Evolutionary conservation across 2,888 invertebrate genomes (phyloP).

Genomic region (Megaustenia siamemsis): DNA sequence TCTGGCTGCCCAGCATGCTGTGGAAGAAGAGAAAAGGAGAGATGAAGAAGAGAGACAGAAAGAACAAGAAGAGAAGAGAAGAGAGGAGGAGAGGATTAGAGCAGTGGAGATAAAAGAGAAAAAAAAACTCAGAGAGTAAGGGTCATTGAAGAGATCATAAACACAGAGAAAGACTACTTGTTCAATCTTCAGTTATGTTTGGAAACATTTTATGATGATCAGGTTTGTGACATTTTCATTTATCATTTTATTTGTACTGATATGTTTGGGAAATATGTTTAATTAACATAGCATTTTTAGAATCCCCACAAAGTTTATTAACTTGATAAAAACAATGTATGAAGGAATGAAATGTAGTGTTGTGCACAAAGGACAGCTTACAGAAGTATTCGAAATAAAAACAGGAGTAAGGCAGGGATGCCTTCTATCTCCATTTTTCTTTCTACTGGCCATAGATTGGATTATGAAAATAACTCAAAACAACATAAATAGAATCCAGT

Average conservation of each 20-base stretch:
- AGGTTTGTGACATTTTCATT: slow-evolving; percentile 23
- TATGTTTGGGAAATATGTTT: neutral
- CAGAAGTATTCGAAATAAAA: no score
- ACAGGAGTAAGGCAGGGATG: no score
- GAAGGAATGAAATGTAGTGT: no score
- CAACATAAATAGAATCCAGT: no score
- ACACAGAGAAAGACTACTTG: slow-evolving; percentile 83
- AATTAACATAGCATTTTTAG: no score
- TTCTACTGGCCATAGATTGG: no score
- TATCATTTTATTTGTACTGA: neutral
- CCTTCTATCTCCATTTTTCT: no score
- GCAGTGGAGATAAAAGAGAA: slow-evolving; percentile 68
- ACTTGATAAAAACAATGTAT: no score
- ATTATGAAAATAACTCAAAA: no score
- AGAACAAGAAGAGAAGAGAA: slow-evolving; percentile 65
- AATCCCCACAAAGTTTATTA: no score
- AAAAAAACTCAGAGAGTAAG: slow-evolving; percentile 81
- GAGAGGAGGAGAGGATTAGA: slow-evolving; percentile 62
- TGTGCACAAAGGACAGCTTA: no score
- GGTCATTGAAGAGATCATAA: slow-evolving; percentile 83
- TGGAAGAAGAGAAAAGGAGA: slow-evolving; percentile 62
- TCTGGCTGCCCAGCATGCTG: slow-evolving; percentile 54
- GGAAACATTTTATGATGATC: slow-evolving; percentile 80
- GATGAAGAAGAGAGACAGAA: slow-evolving; percentile 66
- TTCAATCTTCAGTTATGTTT: slow-evolving; percentile 82